Conservation (phyloP, 1,140 invertebrate species). For the Meteorus sp. region DNA sequence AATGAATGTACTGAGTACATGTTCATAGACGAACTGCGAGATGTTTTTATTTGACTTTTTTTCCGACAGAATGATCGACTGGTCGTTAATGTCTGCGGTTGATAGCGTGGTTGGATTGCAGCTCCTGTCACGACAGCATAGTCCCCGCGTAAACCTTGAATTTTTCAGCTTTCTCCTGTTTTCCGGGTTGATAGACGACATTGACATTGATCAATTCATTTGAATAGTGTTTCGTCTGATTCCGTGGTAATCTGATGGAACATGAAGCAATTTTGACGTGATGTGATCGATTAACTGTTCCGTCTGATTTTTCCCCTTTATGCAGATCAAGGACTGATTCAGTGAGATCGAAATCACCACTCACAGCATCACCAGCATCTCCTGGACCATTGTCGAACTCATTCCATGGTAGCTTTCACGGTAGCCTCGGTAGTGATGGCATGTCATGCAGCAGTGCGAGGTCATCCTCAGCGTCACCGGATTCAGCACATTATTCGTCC, state of each 20-base stretch:
- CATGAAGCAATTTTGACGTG: neutral
- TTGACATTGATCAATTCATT: conserved; percentile 28
- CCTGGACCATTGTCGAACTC: conserved; percentile 54
- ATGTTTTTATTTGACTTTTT: conserved; percentile 2
- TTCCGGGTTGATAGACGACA: conserved; percentile 30
- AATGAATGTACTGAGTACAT: too few species aligned
- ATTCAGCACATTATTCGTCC: conserved; percentile 55
- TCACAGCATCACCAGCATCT: conserved; percentile 54
- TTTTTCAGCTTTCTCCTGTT: conserved; percentile 44
- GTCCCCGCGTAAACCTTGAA: conserved; percentile 27
- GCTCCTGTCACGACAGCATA: conserved; percentile 20
- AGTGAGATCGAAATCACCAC: conserved; percentile 55
- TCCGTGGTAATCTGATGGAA: neutral
- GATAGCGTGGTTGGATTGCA: neutral
- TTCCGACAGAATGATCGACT: neutral
- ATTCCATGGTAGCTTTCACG: conserved; percentile 55
- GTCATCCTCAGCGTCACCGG: conserved; percentile 56
- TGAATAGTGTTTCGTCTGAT: too few species aligned
- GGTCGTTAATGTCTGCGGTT: neutral
- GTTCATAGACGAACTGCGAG: neutral
- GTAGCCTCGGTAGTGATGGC: conserved; percentile 57
- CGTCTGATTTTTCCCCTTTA: conserved; percentile 1
- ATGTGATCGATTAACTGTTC: too few species aligned
- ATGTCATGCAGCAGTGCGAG: conserved; percentile 59
- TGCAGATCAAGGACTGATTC: conserved; percentile 56